Evolutionary conservation across 2,113 vertebrate species (phyloP).

Genomic region (Dasypus novemcinctus): DNA sequence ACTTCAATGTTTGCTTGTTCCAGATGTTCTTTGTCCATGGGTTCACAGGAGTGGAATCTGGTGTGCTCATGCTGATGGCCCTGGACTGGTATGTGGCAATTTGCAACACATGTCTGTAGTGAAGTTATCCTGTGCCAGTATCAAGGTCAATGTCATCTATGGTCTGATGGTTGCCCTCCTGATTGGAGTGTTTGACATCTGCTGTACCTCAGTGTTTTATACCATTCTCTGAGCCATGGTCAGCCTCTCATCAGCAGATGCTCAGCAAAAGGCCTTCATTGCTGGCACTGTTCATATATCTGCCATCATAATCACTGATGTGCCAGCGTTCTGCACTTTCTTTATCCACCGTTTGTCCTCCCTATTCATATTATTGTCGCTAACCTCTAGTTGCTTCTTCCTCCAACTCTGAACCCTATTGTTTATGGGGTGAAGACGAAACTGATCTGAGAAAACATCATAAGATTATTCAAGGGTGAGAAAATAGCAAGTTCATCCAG

Average conservation of each 20-base stretch:
- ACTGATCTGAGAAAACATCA: conserved; percentile 61
- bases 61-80: no score
- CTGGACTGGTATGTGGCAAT: no score
- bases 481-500: neutral
- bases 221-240: no score
- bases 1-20: conserved; percentile 61
- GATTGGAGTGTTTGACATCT: no score
- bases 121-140: no score
- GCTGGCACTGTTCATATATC: conserved; percentile 58
- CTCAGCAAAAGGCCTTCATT: conserved; percentile 63
- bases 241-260: no score
- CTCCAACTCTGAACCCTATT: conserved; percentile 66
- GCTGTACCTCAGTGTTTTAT: no score
- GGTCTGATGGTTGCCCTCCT: conserved; percentile 64
- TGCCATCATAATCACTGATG: conserved; percentile 65
- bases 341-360: conserved; percentile 56
- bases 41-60: conserved; percentile 62
- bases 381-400: conserved; percentile 71
- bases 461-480: conserved; percentile 26
- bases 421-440: conserved; percentile 72
- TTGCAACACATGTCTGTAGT: no score
- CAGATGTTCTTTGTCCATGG: conserved; percentile 72
- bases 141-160: no score
- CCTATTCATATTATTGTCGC: conserved; percentile 61
- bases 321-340: conserved; percentile 68